phyloP scores from a whole-genome alignment of 2,113 vertebrate genomes.

The Cynopterus brachyotis region DNA sequence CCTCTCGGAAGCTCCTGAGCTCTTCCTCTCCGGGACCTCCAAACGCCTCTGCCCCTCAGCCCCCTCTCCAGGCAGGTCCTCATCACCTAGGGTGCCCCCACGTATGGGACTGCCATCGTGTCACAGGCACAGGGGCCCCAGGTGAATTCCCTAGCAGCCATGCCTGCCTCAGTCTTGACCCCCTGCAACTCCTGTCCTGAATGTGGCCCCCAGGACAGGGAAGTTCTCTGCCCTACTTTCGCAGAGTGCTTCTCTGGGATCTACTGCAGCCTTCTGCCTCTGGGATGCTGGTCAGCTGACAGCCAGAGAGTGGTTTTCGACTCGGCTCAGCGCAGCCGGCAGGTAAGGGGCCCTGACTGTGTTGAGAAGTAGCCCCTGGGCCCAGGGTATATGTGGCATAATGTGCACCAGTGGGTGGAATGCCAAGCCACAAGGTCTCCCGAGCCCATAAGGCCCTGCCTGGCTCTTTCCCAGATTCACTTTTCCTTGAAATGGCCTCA shows the following conservation, averaged over 20 bases:
- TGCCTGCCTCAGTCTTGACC: not conserved
- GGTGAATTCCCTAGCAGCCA: not conserved
- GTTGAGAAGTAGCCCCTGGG: not conserved
- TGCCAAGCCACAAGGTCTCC: not conserved
- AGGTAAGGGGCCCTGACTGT: slow-evolving; percentile 78
- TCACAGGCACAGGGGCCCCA: not conserved
- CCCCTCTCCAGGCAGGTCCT: not conserved
- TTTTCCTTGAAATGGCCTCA: not conserved
- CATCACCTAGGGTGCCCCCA: not conserved
- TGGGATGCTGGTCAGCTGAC: slow-evolving; percentile 93
- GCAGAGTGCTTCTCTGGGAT: slow-evolving; percentile 89
- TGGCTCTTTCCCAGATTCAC: not conserved
- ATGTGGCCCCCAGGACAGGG: not conserved
- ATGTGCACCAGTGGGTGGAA: not conserved
- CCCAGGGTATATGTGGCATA: not conserved
- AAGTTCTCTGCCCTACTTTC: not conserved
- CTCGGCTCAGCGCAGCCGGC: slow-evolving; percentile 89
- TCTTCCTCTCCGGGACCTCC: not conserved
- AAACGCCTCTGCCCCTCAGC: not conserved
- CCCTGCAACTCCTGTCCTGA: not conserved
- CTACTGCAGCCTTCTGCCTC: slow-evolving; percentile 87
- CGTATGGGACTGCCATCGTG: not conserved
- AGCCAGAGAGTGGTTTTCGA: slow-evolving; percentile 89
- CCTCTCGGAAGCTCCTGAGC: not conserved
- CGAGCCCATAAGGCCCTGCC: not conserved